Evolutionary conservation across 2,888 invertebrate species (phyloP).

Genomic region (Tinea pellionella): DNA sequence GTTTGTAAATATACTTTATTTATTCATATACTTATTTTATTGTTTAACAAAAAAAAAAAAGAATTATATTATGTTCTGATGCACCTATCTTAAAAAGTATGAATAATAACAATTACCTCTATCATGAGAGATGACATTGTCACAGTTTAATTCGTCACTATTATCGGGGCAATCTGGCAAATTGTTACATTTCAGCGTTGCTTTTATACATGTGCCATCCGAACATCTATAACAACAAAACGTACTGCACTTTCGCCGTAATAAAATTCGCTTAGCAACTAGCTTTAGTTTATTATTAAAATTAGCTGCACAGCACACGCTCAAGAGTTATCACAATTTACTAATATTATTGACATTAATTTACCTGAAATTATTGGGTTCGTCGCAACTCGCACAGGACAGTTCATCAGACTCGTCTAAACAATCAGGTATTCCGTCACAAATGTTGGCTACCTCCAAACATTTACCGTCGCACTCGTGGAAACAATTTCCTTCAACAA

Average conservation of each 20-base stretch:
- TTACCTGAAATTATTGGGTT: conserved; percentile 53
- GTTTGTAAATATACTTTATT: no score
- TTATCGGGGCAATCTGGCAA: conserved; percentile 66
- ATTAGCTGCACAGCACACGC: no score
- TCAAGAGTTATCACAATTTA: no score
- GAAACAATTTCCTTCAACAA: conserved; percentile 56
- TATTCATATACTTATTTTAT: no score
- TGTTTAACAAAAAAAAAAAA: no score
- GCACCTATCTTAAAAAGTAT: no score
- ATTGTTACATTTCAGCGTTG: conserved; percentile 65
- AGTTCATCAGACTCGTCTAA: conserved; percentile 87
- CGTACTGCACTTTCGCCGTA: neutral
- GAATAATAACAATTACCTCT: neutral
- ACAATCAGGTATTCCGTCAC: conserved; percentile 86
- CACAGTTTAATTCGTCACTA: conserved; percentile 66
- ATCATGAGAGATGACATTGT: conserved; percentile 28
- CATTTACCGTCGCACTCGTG: conserved; percentile 82
- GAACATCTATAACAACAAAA: conserved; percentile 36
- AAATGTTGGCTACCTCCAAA: conserved; percentile 69
- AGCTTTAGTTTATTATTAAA: no score
- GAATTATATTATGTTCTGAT: no score
- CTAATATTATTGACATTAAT: neutral
- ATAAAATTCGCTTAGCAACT: no score
- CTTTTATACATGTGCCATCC: conserved; percentile 58
- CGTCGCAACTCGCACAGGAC: conserved; percentile 39